Percentiles rank a stretch among this genome's conserved stretches.
Conservation (phyloP, 1,140 invertebrate species). For the honey bee (Apis mellifera) region DNA sequence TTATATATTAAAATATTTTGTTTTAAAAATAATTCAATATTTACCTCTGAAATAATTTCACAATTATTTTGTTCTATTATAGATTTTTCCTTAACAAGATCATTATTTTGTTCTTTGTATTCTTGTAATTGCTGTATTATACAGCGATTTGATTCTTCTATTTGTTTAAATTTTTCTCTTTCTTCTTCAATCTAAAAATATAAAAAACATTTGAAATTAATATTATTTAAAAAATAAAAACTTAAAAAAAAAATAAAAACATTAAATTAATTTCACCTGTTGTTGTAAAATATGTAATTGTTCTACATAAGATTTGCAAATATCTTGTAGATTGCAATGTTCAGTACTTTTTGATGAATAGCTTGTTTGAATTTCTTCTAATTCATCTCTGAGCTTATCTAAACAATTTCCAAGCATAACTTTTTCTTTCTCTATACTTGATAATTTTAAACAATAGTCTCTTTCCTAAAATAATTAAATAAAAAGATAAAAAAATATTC, state of each 20-base stretch:
- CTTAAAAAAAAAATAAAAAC: constrained; percentile 10
- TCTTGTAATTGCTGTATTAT: constrained; percentile 69
- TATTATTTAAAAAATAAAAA: not conserved
- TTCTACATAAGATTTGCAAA: constrained; percentile 52
- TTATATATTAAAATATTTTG: not conserved
- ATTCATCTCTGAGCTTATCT: constrained; percentile 60
- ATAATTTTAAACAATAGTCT: constrained; percentile 56
- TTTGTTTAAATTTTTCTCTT: constrained; percentile 57
- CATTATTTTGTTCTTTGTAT: constrained; percentile 67
- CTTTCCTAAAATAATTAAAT: constrained; percentile 62
- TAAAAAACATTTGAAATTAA: constrained; percentile 1
- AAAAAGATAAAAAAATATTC: constrained; percentile 23
- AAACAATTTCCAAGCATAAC: constrained; percentile 50
- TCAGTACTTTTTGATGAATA: constrained; percentile 55
- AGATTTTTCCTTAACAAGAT: constrained; percentile 67
- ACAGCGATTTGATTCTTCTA: constrained; percentile 65
- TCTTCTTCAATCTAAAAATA: constrained; percentile 48
- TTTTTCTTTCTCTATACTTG: constrained; percentile 54
- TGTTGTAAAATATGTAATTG: constrained; percentile 59
- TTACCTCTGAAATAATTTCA: constrained; percentile 71
- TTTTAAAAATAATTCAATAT: not conserved
- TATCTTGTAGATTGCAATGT: constrained; percentile 55
- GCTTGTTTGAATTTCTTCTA: constrained; percentile 58
- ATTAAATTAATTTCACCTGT: constrained; percentile 51
- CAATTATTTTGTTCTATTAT: constrained; percentile 68